phyloP scores from a whole-genome alignment of 1,140 invertebrate genomes.

The Ostrea denselamellosa region DNA sequence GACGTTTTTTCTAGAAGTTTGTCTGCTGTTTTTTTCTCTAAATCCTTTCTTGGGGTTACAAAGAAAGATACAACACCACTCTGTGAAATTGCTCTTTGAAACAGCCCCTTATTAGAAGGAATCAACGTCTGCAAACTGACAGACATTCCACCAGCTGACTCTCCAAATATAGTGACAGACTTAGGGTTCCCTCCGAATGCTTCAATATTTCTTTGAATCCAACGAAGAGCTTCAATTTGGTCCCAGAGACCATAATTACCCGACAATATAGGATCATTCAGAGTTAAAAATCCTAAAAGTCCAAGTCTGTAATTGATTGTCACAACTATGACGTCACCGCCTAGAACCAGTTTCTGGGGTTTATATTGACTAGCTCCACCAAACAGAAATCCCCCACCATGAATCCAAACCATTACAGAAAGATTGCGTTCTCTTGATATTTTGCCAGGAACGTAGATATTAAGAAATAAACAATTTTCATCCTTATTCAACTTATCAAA shows the following conservation, averaged over 20 bases:
- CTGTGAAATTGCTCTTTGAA: slow-evolving; percentile 82
- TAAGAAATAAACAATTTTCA: slow-evolving; percentile 69
- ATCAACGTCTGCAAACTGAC: slow-evolving; percentile 81
- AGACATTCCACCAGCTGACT: slow-evolving; percentile 95
- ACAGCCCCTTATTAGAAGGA: slow-evolving; percentile 86
- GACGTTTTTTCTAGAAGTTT: background rate
- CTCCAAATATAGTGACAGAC: slow-evolving; percentile 78
- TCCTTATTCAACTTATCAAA: background rate
- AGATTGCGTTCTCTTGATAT: slow-evolving; percentile 80
- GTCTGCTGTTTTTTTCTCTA: background rate
- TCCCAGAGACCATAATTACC: slow-evolving; percentile 79
- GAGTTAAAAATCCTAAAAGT: slow-evolving; percentile 53
- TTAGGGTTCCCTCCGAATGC: slow-evolving; percentile 82
- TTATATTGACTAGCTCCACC: slow-evolving; percentile 94
- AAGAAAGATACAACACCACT: slow-evolving; percentile 77
- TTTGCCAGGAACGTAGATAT: slow-evolving; percentile 65
- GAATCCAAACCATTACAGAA: slow-evolving; percentile 95
- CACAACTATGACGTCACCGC: slow-evolving; percentile 90
- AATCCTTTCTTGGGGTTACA: background rate
- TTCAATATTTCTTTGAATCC: slow-evolving; percentile 79
- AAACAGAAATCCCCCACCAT: slow-evolving; percentile 94
- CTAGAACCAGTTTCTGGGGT: slow-evolving; percentile 87
- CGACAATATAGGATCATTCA: slow-evolving; percentile 50
- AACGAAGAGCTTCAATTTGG: slow-evolving; percentile 73
- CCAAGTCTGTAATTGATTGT: slow-evolving; percentile 96